Base-by-base conservation (phyloP, 2,113 vertebrate genomes). In the Thunnus maccoyii region DNA sequence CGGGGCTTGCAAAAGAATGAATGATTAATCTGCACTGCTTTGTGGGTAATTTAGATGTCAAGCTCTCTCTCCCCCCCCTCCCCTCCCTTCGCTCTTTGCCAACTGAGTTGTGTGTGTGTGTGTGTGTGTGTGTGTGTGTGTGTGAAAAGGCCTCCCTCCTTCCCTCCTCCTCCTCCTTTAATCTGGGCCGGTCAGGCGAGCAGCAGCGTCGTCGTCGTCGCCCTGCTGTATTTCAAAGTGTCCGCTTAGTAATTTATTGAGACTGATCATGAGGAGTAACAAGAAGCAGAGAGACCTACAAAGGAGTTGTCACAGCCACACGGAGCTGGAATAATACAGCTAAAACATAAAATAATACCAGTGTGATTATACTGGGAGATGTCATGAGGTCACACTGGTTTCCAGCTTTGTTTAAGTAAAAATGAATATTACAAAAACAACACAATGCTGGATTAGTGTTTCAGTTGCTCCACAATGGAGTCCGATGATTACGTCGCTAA, bases 41-140 rank as follows among this genome's bases (percentile, higher is more conserved):
- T 83, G 71, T 77, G 75, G 83, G 85, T 92, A 89, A 92, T 92
- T 92, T 90, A 87, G 78, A 88, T 80, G 90, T 93, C 89, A 92
- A 58, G 72, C 62, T 56, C 54, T 85, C 78, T 66, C 84, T 79
- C 66, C 70, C 70, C 22, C 22, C 1, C 22, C 20, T 20, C 22
- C 22, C 22, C 22, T 22, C 22, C 22, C 22, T 22, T 22, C 22
- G 78, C 61, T 85, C 72, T 72, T 63, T 82, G 75, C 81, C 80
- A 77, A 68, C 67, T 67, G 73, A 68, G 75, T 56, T 68, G 70
- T 75, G 79, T 72, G 36, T 41, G 36, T 41, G 32, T 36, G 32
- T 36, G 32, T 36, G 32, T 7, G 32, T 36, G 32, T 36, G 32
- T 36, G 1, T 36, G 32, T 5, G 32, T 69, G 70, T 70, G 82